Evolutionary conservation across 2,888 invertebrate species (phyloP).

Genomic region (Lymantria monacha): DNA sequence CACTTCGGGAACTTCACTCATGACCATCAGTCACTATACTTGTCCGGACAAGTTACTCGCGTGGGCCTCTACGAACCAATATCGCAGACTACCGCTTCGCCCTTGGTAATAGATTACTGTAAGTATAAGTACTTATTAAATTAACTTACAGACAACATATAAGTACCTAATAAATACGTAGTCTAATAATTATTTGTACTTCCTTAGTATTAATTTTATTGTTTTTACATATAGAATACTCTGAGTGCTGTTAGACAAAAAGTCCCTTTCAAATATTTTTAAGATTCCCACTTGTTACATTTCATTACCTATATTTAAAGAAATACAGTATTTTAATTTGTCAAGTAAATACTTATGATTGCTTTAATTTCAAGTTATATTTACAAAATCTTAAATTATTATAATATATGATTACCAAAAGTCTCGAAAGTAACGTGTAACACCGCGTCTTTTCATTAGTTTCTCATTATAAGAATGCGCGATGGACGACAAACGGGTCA

Average conservation of each 20-base stretch:
- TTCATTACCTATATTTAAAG: too few relatives aligned
- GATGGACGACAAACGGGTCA: constrained; percentile 72
- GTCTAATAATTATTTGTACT: constrained; percentile 8
- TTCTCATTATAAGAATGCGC: constrained; percentile 70
- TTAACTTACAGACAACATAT: constrained; percentile 68
- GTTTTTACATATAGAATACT: too few relatives aligned
- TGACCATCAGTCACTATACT: constrained; percentile 43
- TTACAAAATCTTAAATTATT: neutral
- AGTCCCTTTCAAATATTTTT: too few relatives aligned
- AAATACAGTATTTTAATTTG: too few relatives aligned
- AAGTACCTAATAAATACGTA: constrained; percentile 5
- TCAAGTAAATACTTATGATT: neutral
- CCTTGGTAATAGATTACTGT: constrained; percentile 78
- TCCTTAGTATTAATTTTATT: neutral
- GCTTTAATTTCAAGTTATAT: neutral
- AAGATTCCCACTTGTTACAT: too few relatives aligned
- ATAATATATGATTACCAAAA: neutral
- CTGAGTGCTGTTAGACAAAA: too few relatives aligned
- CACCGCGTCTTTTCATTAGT: constrained; percentile 18
- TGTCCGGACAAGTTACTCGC: constrained; percentile 47
- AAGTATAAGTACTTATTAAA: constrained; percentile 77
- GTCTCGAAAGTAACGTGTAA: constrained; percentile 3
- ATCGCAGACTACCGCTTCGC: constrained; percentile 68
- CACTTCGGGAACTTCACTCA: constrained; percentile 69
- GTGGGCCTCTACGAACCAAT: constrained; percentile 54